Conservation (phyloP, 2,113 vertebrate species). For the Machaerirhynchus nigripectus region DNA sequence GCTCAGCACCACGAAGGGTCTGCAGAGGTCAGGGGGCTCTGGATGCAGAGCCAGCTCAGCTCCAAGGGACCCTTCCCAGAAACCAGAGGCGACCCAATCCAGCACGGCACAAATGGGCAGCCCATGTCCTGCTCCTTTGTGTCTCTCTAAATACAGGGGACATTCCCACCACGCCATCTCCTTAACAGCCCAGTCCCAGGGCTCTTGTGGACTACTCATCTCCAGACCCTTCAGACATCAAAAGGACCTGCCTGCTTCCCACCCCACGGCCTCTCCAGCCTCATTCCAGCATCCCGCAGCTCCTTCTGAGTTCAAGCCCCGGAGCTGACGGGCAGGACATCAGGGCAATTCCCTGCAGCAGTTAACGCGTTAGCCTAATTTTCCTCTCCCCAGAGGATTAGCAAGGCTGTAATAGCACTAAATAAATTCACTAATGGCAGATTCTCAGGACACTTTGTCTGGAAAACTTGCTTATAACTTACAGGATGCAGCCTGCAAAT, state of each 20-base stretch:
- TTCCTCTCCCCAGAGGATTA: conserved; percentile 33
- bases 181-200: neutral
- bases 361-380: neutral
- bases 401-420: conserved; percentile 28
- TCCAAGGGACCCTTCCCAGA: neutral
- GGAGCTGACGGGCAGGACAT: neutral
- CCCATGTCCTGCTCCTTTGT: neutral
- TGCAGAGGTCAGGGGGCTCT: neutral
- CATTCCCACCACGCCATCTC: neutral
- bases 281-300: neutral
- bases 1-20: neutral
- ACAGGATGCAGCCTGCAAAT: neutral
- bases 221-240: conserved; percentile 43
- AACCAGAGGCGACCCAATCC: neutral
- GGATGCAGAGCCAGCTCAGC: neutral
- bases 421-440: conserved; percentile 14
- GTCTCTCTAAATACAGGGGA: neutral
- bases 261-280: neutral
- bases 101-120: neutral
- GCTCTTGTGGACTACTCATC: neutral
- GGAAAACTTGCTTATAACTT: conserved; percentile 17
- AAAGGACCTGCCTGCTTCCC: neutral
- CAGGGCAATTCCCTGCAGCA: neutral
- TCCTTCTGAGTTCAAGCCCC: neutral
- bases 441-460: conserved; percentile 39